These are phyloP conservation scores for Myrmecophaga tridactyla DNA, from an alignment of 2,113 vertebrate species.

Conservation along the genomic window DNA sequence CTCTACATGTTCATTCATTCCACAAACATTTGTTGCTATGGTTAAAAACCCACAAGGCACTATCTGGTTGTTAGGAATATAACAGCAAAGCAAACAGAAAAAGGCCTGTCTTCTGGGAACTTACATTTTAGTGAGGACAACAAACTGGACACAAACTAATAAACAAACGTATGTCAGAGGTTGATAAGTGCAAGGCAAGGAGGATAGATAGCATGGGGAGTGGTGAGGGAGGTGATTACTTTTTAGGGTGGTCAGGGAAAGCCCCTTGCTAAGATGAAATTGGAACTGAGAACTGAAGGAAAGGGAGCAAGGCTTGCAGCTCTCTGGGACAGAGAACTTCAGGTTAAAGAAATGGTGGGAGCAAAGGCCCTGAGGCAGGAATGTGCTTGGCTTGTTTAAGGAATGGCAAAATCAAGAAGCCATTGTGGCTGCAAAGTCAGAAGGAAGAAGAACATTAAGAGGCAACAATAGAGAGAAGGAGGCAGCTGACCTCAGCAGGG, in stretches of 20 bases:
- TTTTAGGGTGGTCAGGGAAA: not conserved
- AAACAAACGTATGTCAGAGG: not conserved
- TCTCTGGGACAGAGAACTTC: not conserved
- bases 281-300: not conserved
- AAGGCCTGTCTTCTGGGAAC: not conserved
- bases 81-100: not conserved
- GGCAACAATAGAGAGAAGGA: fast-evolving
- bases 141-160: not conserved
- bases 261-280: not conserved
- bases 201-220: not conserved
- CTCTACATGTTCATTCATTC: not conserved
- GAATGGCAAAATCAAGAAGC: not conserved
- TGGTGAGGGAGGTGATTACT: not conserved
- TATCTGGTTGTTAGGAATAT: not conserved
- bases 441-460: too few species aligned
- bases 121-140: not conserved
- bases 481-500: not conserved
- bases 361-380: not conserved
- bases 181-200: not conserved
- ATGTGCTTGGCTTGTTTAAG: not conserved
- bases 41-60: too few species aligned
- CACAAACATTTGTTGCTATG: not conserved
- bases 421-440: not conserved
- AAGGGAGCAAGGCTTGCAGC: not conserved
- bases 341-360: not conserved